Base-by-base conservation (phyloP, 2,797 vertebrate genomes). In the Melanotaenia pygmaea region DNA sequence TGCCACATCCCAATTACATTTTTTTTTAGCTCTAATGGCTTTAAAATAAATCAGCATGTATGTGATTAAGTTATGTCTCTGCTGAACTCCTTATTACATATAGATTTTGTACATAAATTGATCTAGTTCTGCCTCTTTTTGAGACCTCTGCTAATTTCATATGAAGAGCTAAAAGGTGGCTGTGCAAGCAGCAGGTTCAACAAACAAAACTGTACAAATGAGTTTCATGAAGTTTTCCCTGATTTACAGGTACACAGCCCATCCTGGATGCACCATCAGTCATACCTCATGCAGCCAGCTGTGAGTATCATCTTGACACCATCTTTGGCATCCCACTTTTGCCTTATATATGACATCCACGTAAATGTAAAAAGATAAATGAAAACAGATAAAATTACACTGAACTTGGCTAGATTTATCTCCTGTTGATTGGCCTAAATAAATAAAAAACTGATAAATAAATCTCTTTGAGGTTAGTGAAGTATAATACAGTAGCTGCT, bases 181-280 rank as follows among this genome's bases (percentile, higher is more conserved):
- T 95, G 38, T 64, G 62, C 35, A 54, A 38, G 30, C 22, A 34
- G 18, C 24, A 53, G 16, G 38, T 35, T 1, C 22, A 62, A 34
- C 1, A 30, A 7, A 30, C 47, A n/a, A 26, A 8, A 76, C 54
- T 18, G 26, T 30, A 8, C 1, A 56, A 56, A 24, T 35, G 24
- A 47, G 59, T 71, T 69, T 70, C 12, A 54, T 32, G 18, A 37
- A 40, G 20, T 57, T 32, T 70, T 71, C 50, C 40, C 50, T 26
- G 56, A 53, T 80, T 57, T 63, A 0, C 91, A 97, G 96, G 94
- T 97, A 73, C 96, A 97, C 87, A 96, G 93, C 90, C 95, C 96
- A 0, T 94, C 97, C 78, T 98, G 97, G 97, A 97, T 97, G 97
- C 97, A 96, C 86, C 97, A 97, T 89, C 97, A 97, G 92, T 96